Conservation (phyloP, 2,888 invertebrate genomes). For the Pachydiplax longipennis region DNA sequence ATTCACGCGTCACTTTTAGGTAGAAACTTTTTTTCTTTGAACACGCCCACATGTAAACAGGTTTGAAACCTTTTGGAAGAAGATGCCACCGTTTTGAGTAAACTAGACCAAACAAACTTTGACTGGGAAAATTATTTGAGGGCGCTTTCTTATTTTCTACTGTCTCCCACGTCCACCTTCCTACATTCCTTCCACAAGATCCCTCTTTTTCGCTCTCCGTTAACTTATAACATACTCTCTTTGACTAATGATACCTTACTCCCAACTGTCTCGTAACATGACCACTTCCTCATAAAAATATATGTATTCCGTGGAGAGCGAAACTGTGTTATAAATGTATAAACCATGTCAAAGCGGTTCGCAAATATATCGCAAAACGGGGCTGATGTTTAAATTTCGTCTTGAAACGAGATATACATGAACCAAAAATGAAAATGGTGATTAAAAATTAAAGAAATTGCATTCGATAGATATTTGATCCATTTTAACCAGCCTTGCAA, state of each 20-base stretch:
- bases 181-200: background rate
- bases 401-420: no score
- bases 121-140: conserved; percentile 3
- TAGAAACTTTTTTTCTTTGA: background rate
- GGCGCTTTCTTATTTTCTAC: conserved; percentile 37
- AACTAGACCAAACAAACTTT: background rate
- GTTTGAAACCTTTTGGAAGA: background rate
- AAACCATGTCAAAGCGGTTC: background rate
- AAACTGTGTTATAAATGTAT: background rate
- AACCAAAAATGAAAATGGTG: no score
- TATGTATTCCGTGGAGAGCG: background rate
- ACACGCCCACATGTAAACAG: background rate
- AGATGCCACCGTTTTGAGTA: background rate
- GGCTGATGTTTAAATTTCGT: background rate
- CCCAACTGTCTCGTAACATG: background rate
- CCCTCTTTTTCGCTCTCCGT: background rate
- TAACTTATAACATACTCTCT: background rate
- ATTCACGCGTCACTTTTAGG: background rate
- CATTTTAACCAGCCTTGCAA: background rate
- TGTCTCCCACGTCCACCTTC: background rate
- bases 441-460: no score
- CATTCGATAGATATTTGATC: background rate
- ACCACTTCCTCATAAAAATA: background rate
- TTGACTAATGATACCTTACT: background rate
- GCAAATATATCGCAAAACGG: conserved; percentile 6